Conservation (phyloP, 2,888 invertebrate genomes). For the Drosophila flavopinicola region DNA sequence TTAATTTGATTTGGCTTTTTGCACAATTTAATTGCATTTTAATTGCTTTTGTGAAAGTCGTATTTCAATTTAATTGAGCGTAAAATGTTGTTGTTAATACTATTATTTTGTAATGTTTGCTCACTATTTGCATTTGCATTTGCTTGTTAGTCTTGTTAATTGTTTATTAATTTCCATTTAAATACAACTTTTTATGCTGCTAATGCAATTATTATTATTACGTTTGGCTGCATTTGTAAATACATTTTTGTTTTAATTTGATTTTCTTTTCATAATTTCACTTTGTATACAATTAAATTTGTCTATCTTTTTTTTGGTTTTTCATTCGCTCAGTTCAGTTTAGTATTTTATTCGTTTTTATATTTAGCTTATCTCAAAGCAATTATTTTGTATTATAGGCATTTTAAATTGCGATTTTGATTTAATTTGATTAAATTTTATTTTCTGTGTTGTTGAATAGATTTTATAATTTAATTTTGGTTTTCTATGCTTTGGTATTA, state of each 20-base stretch:
- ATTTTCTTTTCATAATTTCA: not conserved
- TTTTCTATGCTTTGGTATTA: not conserved
- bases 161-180: slow-evolving; percentile 8
- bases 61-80: slow-evolving; percentile 57
- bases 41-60: slow-evolving; percentile 49
- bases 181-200: not conserved
- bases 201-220: slow-evolving; percentile 2
- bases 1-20: slow-evolving; percentile 38
- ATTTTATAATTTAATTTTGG: too few species aligned
- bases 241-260: not conserved
- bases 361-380: too few species aligned
- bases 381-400: not conserved
- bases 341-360: too few species aligned
- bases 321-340: too few species aligned
- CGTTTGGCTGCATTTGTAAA: not conserved
- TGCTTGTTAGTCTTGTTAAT: slow-evolving; percentile 3
- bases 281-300: too few species aligned
- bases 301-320: too few species aligned
- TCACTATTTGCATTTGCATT: slow-evolving; percentile 4
- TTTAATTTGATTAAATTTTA: slow-evolving; percentile 1
- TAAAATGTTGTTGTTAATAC: slow-evolving; percentile 17
- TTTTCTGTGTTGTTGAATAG: not conserved
- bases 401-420: not conserved
- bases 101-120: not conserved
- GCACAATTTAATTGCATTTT: slow-evolving; percentile 64